Percentiles rank a stretch among this genome's conserved stretches.
phyloP scores from a whole-genome alignment of 2,888 invertebrate genomes.

The Amphipyra berbera region DNA sequence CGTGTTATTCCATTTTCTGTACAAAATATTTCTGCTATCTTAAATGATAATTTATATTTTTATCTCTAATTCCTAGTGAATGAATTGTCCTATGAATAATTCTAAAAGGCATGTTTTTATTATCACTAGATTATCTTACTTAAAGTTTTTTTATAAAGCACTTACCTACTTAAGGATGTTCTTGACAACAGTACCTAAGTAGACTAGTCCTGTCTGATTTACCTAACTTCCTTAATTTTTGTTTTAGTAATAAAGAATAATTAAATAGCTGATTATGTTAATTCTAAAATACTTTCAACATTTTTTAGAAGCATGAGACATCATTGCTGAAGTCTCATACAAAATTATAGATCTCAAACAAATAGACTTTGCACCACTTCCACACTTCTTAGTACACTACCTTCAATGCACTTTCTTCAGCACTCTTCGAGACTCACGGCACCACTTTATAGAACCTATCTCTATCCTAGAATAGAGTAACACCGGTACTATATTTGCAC shows the following conservation, averaged over 20 bases:
- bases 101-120: slow-evolving; percentile 33
- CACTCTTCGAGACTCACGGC: slow-evolving; percentile 76
- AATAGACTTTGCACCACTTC: slow-evolving; percentile 85
- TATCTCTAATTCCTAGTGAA: slow-evolving; percentile 30
- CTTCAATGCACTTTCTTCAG: slow-evolving; percentile 84
- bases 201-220: slow-evolving; percentile 10
- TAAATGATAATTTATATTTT: background rate
- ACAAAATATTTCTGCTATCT: background rate
- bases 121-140: slow-evolving; percentile 21
- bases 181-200: slow-evolving; percentile 16
- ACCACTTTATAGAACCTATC: slow-evolving; percentile 78
- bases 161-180: background rate
- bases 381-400: slow-evolving; percentile 86
- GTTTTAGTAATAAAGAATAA: slow-evolving; percentile 1
- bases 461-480: slow-evolving; percentile 85
- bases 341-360: slow-evolving; percentile 84
- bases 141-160: background rate
- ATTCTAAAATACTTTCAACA: background rate
- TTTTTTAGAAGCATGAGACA: background rate
- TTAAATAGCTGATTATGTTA: slow-evolving; percentile 2
- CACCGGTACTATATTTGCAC: slow-evolving; percentile 81
- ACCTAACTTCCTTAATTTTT: background rate
- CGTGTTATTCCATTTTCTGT: background rate
- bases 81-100: slow-evolving; percentile 7
- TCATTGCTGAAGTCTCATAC: slow-evolving; percentile 2